Evolutionary conservation across 2,797 vertebrate species (phyloP).

Genomic region (Leptatherina wallacei): DNA sequence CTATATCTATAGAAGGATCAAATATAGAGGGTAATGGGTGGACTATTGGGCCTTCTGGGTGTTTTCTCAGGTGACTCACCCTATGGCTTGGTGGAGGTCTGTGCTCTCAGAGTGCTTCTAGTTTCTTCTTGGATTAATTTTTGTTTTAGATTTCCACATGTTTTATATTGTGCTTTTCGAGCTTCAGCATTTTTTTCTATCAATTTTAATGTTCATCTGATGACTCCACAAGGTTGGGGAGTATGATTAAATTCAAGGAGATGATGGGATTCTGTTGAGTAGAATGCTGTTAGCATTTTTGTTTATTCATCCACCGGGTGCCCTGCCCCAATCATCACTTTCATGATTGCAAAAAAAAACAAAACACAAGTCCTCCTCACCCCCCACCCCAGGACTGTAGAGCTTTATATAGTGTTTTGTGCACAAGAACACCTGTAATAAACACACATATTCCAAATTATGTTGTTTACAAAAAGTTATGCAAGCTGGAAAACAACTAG

Average conservation of each 20-base stretch:
- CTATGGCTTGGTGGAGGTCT: too few species aligned
- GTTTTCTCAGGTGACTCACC: too few species aligned
- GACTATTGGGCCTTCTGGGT: too few species aligned
- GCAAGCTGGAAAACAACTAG: slow-evolving; percentile 23
- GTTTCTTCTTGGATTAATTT: not conserved
- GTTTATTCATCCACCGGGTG: slow-evolving; percentile 34
- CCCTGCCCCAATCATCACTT: slow-evolving; percentile 21
- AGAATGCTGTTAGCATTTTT: slow-evolving; percentile 14
- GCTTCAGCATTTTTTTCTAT: not conserved
- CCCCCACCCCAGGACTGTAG: slow-evolving; percentile 32
- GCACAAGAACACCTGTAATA: slow-evolving; percentile 22
- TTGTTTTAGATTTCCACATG: not conserved
- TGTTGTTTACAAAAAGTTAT: not conserved
- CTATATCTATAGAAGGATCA: not conserved
- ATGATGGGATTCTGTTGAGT: not conserved
- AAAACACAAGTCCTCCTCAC: slow-evolving; percentile 43
- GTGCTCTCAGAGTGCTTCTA: too few species aligned
- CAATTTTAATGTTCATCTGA: not conserved
- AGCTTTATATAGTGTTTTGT: slow-evolving; percentile 39
- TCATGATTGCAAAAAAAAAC: slow-evolving; percentile 37
- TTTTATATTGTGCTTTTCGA: not conserved
- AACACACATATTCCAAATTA: slow-evolving; percentile 21
- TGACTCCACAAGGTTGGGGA: not conserved
- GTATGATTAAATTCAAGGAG: not conserved
- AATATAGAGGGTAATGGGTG: too few species aligned